Evolutionary conservation across 2,113 vertebrate species (phyloP).

Genomic region (Paramisgurnus dabryanus): DNA sequence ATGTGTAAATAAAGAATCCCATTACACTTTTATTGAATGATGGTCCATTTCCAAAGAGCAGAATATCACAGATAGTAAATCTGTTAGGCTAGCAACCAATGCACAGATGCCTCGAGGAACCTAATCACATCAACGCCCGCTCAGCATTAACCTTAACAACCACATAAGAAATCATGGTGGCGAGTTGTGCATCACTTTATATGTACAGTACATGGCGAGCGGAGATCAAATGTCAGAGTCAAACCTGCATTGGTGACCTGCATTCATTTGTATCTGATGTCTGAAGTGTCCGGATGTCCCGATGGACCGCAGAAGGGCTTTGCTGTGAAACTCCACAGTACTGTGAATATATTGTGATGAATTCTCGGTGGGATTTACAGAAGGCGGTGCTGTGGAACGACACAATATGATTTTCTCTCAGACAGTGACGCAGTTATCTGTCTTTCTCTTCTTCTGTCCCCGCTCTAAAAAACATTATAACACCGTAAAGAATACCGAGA

Average conservation of each 20-base stretch:
- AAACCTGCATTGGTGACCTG: not conserved
- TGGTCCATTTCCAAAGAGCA: too few relatives aligned
- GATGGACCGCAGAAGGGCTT: not conserved
- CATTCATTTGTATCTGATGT: not conserved
- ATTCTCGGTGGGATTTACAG: constrained; percentile 55
- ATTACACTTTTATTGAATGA: too few relatives aligned
- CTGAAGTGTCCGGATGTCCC: not conserved
- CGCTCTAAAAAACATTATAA: not conserved
- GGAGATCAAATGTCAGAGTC: not conserved
- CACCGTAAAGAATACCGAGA: too few relatives aligned
- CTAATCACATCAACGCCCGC: too few relatives aligned
- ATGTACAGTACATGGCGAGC: not conserved
- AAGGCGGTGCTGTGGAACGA: constrained; percentile 57
- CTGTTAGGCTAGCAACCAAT: too few relatives aligned
- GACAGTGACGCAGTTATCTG: constrained; percentile 45
- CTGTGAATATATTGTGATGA: constrained; percentile 60
- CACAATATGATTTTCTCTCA: constrained; percentile 63
- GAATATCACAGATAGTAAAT: too few relatives aligned
- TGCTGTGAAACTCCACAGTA: constrained; percentile 58
- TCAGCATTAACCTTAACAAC: too few relatives aligned
- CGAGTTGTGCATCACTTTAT: not conserved
- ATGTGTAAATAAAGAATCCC: too few relatives aligned
- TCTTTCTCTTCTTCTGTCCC: not conserved
- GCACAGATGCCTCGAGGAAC: too few relatives aligned
- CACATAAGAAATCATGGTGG: too few relatives aligned